A percentile compares a stretch with the other conserved stretches of the same genome.
phyloP scores from a whole-genome alignment of 1,140 invertebrate genomes.

The Dendroctonus ponderosae region DNA sequence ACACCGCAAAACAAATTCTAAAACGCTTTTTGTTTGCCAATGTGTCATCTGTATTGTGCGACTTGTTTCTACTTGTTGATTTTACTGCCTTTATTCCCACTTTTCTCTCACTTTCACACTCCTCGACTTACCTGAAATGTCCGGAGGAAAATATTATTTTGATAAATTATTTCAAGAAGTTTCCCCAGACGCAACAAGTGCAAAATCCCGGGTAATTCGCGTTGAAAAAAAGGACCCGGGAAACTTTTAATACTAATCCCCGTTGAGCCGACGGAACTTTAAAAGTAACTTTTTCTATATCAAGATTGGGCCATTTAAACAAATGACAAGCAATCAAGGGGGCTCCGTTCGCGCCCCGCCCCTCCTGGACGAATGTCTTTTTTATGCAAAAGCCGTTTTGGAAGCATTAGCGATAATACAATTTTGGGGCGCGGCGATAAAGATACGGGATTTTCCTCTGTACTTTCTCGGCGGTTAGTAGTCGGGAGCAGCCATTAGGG shows the following conservation, averaged over 20 bases:
- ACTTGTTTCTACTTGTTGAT: too few species aligned
- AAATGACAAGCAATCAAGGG: constrained; percentile 19
- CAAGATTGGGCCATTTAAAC: constrained; percentile 20
- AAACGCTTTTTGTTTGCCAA: background rate
- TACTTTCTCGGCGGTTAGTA: constrained; percentile 1
- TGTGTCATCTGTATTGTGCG: background rate
- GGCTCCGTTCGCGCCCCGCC: background rate
- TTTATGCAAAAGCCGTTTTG: constrained; percentile 21
- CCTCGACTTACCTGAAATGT: too few species aligned
- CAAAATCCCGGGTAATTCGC: background rate
- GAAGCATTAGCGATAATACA: constrained; percentile 25
- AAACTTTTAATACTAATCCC: background rate
- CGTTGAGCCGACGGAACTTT: background rate
- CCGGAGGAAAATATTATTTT: background rate
- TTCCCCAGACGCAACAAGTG: background rate
- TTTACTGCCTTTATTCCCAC: too few species aligned
- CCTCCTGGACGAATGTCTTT: constrained; percentile 12
- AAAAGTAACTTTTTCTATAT: constrained; percentile 18
- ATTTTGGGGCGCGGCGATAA: constrained; percentile 17
- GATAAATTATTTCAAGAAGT: background rate
- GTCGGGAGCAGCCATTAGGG: constrained; percentile 4
- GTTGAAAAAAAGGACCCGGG: background rate
- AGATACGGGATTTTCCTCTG: constrained; percentile 5
- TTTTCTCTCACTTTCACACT: too few species aligned
- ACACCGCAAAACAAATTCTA: too few species aligned